Evolutionary conservation across 2,113 vertebrate species (phyloP), one percentile per base, ranked within the genome.

Genomic region (Corythaixoides concolor): DNA sequence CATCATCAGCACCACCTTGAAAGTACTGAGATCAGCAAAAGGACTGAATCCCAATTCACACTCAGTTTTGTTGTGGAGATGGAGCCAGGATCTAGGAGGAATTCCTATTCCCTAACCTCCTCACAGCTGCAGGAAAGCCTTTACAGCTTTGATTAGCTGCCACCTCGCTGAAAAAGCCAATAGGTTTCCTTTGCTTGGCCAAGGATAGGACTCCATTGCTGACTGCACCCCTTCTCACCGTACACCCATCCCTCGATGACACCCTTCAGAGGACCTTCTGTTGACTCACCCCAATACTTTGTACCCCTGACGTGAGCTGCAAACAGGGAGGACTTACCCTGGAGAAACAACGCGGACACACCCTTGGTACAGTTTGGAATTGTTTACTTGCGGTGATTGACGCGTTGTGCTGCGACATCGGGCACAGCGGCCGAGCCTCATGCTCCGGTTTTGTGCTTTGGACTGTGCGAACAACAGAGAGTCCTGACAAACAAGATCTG

Each of bases 381-480:
- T 39, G 80, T 98, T 98, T 98, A 98, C 95, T 98, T 80, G 60
- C 12, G 20, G 41, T 79, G 72, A 56, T 92, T 94, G 72, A 93
- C 60, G 69, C 60, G 35, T 94, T 93, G 77, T 96, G 93, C 87
- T 93, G 41, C 88, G 67, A 87, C 90, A 92, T 77, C 35, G 85
- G 76, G 97, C 92, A 88, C 79, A 88, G 45, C 47, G 72, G 33
- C 52, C 66, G 88, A 90, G 81, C 96, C 92, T 97, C 97, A 92
- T 95, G 97, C 97, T 97, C 39, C 92, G 89, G 2, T 93, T 91
- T 97, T 98, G 97, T 98, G 98, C 97, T 95, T 97, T 77, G 3
- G 60, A 89, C 93, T 95, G 74, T 96, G 93, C 30, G 2, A 74
- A 88, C 88, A 90, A 89, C 80, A 88, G 23, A 83, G 47, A 73